Evolutionary conservation across 2,888 invertebrate species (phyloP).

Genomic region (Dermolepida albohirtum): DNA sequence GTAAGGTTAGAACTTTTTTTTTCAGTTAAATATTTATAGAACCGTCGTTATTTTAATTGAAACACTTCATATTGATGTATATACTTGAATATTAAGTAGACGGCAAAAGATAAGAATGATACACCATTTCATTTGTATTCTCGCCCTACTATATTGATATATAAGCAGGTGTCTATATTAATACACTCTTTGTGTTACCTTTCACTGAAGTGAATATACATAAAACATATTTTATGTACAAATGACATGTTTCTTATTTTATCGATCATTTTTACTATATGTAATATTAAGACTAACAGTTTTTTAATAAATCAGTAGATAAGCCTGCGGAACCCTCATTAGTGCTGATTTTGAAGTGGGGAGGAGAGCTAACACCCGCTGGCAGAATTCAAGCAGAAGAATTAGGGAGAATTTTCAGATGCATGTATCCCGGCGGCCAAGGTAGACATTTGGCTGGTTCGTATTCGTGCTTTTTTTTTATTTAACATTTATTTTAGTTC

Average conservation of each 20-base stretch:
- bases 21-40: too few species aligned
- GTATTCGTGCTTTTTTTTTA: conserved; percentile 64
- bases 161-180: too few species aligned
- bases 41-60: too few species aligned
- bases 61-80: too few species aligned
- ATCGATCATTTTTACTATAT: neutral
- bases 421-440: conserved; percentile 99
- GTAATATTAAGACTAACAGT: neutral
- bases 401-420: conserved; percentile 96
- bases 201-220: neutral
- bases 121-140: too few species aligned
- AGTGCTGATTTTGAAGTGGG: conserved; percentile 98
- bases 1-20: too few species aligned
- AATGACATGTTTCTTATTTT: neutral
- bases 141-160: too few species aligned
- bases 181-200: too few species aligned
- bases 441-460: conserved; percentile 84
- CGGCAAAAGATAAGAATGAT: too few species aligned
- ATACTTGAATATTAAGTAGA: too few species aligned
- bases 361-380: conserved; percentile 98
- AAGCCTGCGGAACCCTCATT: conserved; percentile 92
- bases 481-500: conserved; percentile 47
- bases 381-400: conserved; percentile 98
- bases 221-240: neutral
- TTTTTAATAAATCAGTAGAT: conserved; percentile 69